Conservation (phyloP, 2,888 invertebrate genomes). For the Epirrhoe alternata region DNA sequence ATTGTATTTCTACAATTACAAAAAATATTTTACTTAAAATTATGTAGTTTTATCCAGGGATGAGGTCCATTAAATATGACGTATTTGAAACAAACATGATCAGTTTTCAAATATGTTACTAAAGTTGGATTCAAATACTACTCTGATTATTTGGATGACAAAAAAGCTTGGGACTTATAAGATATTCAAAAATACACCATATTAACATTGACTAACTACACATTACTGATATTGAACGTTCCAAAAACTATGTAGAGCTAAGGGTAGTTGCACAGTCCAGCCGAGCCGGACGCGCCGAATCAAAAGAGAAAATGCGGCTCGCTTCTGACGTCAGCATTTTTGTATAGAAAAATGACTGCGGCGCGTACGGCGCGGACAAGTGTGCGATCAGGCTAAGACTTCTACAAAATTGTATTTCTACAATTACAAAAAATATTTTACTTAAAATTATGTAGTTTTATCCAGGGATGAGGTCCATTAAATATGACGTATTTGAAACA, state of each 20-base stretch:
- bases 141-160: too few species aligned
- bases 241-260: slow-evolving; percentile 6
- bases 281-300: too few species aligned
- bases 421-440: slow-evolving; percentile 22
- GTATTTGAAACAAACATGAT: neutral
- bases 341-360: too few species aligned
- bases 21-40: slow-evolving; percentile 21
- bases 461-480: neutral
- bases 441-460: slow-evolving; percentile 5
- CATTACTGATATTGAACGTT: neutral
- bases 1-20: slow-evolving; percentile 24
- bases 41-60: neutral
- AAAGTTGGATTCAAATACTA: too few species aligned
- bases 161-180: too few species aligned
- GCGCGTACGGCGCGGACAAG: too few species aligned
- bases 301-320: too few species aligned
- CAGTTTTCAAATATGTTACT: neutral
- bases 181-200: slow-evolving; percentile 14
- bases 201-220: slow-evolving; percentile 12
- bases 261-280: too few species aligned
- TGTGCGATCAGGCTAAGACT: too few species aligned
- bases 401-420: slow-evolving; percentile 25
- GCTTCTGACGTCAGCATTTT: too few species aligned
- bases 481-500: neutral
- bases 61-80: neutral